These are phyloP conservation scores for Hyla sarda DNA, from an alignment of 2,113 vertebrate genomes.

Conservation along the genomic window DNA sequence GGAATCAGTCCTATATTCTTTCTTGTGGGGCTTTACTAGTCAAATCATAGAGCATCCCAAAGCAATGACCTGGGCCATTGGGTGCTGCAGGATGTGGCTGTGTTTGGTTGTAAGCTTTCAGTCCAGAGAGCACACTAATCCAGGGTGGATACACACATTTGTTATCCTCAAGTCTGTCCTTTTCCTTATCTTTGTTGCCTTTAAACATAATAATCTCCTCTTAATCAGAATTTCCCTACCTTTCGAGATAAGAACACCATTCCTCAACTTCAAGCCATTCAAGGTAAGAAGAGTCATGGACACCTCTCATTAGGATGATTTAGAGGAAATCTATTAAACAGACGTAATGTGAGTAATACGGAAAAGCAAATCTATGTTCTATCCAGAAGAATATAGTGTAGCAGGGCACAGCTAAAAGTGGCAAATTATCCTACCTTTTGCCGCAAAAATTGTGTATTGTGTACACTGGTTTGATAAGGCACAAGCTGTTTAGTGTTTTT, in stretches of 20 bases:
- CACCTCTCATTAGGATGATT: background rate
- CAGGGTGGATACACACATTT: slow-evolving; percentile 48
- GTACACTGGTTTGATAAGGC: background rate
- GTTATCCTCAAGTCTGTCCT: slow-evolving; percentile 35
- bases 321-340: background rate
- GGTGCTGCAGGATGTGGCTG: slow-evolving; percentile 43
- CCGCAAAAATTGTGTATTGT: background rate
- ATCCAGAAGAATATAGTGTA: background rate
- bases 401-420: too few relatives aligned
- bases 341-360: background rate
- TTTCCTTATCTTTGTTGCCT: slow-evolving; percentile 44
- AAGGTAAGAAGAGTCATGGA: background rate
- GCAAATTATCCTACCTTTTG: background rate
- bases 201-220: slow-evolving; percentile 59
- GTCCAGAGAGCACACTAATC: slow-evolving; percentile 54
- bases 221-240: slow-evolving; percentile 60
- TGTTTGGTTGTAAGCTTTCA: slow-evolving; percentile 58
- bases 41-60: background rate
- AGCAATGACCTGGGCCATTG: slow-evolving; percentile 12
- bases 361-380: background rate
- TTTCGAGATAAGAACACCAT: slow-evolving; percentile 63
- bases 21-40: background rate
- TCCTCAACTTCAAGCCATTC: slow-evolving; percentile 34
- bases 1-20: background rate
- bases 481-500: background rate